These are phyloP conservation scores for Tragelaphus imberbis DNA, from an alignment of 2,113 vertebrate genomes.

Conservation along the genomic window DNA sequence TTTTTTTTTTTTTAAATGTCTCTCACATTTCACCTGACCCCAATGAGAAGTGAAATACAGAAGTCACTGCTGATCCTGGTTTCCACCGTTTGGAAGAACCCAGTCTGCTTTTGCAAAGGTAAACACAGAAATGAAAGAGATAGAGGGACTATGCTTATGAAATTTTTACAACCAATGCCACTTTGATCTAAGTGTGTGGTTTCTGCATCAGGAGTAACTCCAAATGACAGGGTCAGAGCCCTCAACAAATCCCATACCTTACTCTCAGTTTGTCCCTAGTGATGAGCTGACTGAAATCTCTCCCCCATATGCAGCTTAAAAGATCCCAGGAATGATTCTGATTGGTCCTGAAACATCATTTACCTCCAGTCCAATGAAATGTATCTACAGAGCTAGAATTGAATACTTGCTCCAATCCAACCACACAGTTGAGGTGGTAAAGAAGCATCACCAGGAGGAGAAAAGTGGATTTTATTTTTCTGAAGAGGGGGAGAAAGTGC, in stretches of 20 bases:
- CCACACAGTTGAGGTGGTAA: background rate
- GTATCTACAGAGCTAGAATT: background rate
- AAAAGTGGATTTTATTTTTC: background rate
- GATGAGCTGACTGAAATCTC: background rate
- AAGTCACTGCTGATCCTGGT: background rate
- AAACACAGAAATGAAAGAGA: background rate
- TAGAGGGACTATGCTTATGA: background rate
- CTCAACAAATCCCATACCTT: background rate
- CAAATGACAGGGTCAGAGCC: background rate
- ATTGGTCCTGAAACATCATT: background rate
- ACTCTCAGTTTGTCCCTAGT: background rate
- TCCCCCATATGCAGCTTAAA: background rate
- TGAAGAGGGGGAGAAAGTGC: background rate
- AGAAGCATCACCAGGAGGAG: background rate
- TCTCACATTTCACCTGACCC: background rate
- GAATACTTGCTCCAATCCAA: background rate
- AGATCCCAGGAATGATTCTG: background rate
- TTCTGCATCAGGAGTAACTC: background rate
- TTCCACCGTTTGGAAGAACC: background rate
- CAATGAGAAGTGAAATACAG: background rate
- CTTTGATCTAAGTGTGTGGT: background rate
- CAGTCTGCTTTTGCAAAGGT: background rate
- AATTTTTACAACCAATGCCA: background rate
- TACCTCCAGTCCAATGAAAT: background rate
- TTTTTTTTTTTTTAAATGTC: background rate